Percentiles rank a stretch among this genome's conserved stretches.
Evolutionary conservation across 2,797 vertebrate species (phyloP).

Genomic region (Pteronotus mesoamericanus): DNA sequence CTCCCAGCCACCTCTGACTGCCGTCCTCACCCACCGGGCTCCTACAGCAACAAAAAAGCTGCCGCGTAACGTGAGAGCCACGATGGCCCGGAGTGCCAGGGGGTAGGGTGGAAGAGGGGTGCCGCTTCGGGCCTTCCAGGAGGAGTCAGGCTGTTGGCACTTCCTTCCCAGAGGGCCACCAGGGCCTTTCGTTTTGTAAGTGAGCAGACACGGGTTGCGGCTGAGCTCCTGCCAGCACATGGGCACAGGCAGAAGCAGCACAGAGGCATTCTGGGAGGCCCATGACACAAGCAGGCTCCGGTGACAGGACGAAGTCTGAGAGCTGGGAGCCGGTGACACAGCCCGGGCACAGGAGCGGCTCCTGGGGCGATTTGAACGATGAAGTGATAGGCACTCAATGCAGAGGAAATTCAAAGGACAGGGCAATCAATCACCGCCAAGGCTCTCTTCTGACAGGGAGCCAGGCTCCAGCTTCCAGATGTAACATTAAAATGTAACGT

Average conservation of each 20-base stretch:
- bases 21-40: background rate
- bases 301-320: background rate
- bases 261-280: slow-evolving; percentile 7
- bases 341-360: slow-evolving; percentile 31
- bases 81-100: background rate
- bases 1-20: background rate
- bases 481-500: slow-evolving; percentile 58
- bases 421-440: slow-evolving; percentile 58
- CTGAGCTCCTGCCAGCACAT: background rate
- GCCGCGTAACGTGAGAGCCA: background rate
- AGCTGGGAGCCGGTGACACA: slow-evolving; percentile 22
- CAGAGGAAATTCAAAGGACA: slow-evolving; percentile 39
- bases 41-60: background rate
- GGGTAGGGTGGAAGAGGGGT: background rate
- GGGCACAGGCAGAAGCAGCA: slow-evolving; percentile 29
- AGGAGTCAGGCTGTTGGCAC: background rate
- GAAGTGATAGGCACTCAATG: slow-evolving; percentile 58
- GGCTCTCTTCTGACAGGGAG: slow-evolving; percentile 54
- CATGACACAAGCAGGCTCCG: background rate
- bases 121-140: background rate
- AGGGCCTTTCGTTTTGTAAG: background rate
- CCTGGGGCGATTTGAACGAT: slow-evolving; percentile 65
- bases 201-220: slow-evolving; percentile 42
- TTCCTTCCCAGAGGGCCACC: slow-evolving; percentile 37
- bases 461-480: slow-evolving; percentile 60